phyloP scores from a whole-genome alignment of 2,797 vertebrate species.

The Morus bassanus region DNA sequence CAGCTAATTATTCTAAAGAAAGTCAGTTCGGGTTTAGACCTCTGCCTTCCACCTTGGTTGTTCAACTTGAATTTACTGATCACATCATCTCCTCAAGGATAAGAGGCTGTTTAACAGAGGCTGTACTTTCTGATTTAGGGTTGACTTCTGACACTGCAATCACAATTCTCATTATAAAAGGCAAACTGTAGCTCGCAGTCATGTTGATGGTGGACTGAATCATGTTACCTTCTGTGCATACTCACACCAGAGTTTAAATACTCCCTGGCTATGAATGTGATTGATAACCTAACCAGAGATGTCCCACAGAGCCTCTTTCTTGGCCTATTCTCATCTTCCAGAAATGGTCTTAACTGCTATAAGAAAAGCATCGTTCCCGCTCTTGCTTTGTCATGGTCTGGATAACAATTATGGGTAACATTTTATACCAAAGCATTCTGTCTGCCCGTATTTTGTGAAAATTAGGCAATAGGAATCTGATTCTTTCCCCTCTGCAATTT shows the following conservation, averaged over 20 bases:
- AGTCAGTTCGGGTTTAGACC: neutral
- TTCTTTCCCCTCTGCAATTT: neutral
- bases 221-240: neutral
- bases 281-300: neutral
- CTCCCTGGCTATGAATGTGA: neutral
- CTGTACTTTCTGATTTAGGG: neutral
- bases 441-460: slow-evolving; percentile 7
- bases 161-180: neutral
- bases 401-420: neutral
- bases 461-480: neutral
- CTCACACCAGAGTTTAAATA: neutral
- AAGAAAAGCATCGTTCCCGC: neutral
- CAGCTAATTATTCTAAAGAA: neutral
- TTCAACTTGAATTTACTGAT: neutral
- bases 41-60: neutral
- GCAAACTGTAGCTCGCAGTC: neutral
- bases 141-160: neutral
- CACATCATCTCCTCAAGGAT: neutral
- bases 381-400: neutral
- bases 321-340: neutral
- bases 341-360: neutral
- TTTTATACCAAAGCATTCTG: neutral
- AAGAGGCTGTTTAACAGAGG: neutral
- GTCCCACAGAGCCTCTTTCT: neutral
- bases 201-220: neutral